Evolutionary conservation across 2,797 vertebrate species (phyloP).

Genomic region (Esox masquinongy): DNA sequence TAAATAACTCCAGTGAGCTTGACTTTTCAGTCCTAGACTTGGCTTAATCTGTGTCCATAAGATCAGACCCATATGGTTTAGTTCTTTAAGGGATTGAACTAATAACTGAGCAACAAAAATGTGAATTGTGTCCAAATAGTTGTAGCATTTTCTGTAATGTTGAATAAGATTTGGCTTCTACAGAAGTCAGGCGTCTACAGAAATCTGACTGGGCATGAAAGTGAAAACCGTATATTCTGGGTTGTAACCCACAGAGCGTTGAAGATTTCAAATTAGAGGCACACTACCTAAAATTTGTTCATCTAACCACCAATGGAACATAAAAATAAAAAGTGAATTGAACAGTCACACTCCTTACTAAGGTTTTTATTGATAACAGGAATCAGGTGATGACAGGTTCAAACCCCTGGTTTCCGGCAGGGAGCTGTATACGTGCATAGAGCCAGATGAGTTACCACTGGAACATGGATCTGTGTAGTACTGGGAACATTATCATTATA

Average conservation of each 20-base stretch:
- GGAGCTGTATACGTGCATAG: no score
- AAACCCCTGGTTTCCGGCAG: no score
- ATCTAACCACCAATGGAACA: background rate
- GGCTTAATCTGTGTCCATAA: no score
- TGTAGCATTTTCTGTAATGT: no score
- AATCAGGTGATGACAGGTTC: no score
- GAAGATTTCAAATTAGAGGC: background rate
- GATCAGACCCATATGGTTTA: no score
- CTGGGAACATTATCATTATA: background rate
- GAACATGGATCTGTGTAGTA: background rate
- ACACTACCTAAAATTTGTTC: background rate
- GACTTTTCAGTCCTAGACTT: no score
- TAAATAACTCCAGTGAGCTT: no score
- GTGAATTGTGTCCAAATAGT: no score
- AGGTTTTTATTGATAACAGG: no score
- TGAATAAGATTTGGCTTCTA: background rate
- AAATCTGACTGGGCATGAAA: conserved; percentile 1
- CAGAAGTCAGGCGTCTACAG: background rate
- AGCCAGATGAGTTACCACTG: background rate
- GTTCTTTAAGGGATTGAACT: no score
- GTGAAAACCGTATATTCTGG: background rate
- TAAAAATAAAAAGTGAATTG: background rate
- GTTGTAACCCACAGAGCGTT: background rate
- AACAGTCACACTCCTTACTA: background rate
- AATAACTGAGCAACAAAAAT: no score